phyloP scores from a whole-genome alignment of 2,797 vertebrate species.

The Neomorphus geoffroyi region DNA sequence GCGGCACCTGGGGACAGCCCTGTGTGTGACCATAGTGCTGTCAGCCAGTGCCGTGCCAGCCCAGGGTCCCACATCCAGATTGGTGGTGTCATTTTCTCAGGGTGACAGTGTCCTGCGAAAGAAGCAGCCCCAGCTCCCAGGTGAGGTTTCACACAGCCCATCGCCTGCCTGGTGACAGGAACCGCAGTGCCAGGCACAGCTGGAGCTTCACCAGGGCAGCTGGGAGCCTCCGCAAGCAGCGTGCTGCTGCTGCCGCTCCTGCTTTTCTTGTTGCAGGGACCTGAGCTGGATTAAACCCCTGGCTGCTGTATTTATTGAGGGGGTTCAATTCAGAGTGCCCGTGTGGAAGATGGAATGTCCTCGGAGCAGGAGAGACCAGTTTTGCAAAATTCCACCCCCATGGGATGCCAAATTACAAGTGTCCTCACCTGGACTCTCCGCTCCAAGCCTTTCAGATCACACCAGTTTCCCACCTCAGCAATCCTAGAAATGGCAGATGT shows the following conservation, averaged over 20 bases:
- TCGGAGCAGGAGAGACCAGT: conserved; percentile 55
- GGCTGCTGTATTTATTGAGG: neutral
- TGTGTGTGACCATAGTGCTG: fast-evolving
- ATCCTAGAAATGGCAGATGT: neutral
- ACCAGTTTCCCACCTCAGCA: neutral
- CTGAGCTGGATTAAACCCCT: neutral
- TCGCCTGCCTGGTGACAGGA: neutral
- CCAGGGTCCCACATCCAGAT: fast-evolving
- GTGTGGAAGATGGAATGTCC: neutral
- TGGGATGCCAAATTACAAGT: neutral
- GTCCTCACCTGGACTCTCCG: neutral
- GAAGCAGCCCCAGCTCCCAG: no score
- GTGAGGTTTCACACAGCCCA: no score
- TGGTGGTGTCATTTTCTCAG: fast-evolving
- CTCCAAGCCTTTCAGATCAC: neutral
- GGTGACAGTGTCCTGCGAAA: neutral
- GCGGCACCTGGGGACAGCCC: neutral
- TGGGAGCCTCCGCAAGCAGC: neutral
- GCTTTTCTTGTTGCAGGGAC: neutral
- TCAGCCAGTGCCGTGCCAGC: fast-evolving
- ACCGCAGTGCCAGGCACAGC: fast-evolving
- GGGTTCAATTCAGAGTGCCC: neutral
- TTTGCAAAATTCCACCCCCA: conserved; percentile 43
- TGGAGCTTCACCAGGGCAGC: fast-evolving
- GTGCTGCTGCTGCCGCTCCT: no score